Conservation (phyloP, 1,140 invertebrate species). For the Platorchestia sp. region DNA sequence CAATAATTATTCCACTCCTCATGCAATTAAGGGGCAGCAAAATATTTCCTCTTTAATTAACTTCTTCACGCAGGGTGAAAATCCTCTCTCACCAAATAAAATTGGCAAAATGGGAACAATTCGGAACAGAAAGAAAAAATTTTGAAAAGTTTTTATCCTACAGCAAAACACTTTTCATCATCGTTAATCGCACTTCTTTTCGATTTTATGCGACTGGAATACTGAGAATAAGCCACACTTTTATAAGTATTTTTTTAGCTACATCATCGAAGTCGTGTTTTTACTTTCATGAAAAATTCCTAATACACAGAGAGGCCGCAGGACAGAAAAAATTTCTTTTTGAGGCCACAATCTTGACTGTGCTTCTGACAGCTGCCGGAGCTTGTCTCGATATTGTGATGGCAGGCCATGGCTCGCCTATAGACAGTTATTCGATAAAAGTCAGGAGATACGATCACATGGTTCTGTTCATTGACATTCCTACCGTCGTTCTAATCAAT, state of each 20-base stretch:
- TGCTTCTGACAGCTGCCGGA: constrained; percentile 29
- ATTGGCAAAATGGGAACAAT: no score
- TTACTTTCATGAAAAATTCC: background rate
- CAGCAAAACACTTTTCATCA: background rate
- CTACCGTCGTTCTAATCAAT: constrained; percentile 18
- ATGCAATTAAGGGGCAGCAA: no score
- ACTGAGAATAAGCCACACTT: background rate
- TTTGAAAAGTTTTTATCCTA: no score
- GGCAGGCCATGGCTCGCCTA: background rate
- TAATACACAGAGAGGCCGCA: background rate
- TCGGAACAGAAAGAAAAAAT: no score
- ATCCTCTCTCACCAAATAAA: no score
- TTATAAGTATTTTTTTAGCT: background rate
- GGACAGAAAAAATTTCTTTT: background rate
- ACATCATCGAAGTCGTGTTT: background rate
- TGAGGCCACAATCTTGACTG: background rate
- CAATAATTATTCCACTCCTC: no score
- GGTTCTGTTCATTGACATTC: constrained; percentile 20
- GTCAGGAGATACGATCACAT: background rate
- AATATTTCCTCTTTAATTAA: no score
- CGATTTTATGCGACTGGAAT: background rate
- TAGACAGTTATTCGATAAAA: constrained; percentile 53
- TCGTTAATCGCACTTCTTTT: background rate
- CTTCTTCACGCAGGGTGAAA: no score
- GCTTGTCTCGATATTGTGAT: constrained; percentile 11